Percentiles rank a stretch among this genome's conserved stretches.
Conservation (phyloP, 2,797 vertebrate species). For the Meriones psammophilus region DNA sequence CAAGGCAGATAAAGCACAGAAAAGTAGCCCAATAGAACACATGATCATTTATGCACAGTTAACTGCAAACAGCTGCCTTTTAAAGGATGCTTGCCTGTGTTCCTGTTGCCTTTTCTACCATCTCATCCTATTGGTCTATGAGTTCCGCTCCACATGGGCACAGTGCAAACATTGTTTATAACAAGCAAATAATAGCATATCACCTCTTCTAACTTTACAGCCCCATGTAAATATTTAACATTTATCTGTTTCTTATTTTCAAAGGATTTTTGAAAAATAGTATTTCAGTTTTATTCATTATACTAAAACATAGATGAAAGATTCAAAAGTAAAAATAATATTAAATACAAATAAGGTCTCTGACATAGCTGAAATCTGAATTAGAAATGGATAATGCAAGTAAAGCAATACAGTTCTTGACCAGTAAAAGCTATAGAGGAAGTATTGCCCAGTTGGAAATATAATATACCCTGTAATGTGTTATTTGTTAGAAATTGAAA, state of each 20-base stretch:
- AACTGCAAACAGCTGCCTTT: slow-evolving; percentile 15
- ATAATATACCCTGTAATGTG: background rate
- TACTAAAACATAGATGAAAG: background rate
- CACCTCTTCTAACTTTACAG: slow-evolving; percentile 24
- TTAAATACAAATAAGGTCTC: background rate
- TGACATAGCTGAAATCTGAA: slow-evolving; percentile 16
- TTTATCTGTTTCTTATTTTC: slow-evolving; percentile 50
- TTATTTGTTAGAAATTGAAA: background rate
- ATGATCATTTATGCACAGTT: slow-evolving; percentile 43
- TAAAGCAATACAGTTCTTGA: background rate
- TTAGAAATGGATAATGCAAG: background rate
- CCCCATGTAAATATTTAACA: slow-evolving; percentile 56
- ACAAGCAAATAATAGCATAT: slow-evolving; percentile 32
- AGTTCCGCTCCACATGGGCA: background rate
- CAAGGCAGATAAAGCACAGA: slow-evolving; percentile 17
- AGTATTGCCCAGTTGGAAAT: background rate
- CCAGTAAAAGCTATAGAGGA: background rate
- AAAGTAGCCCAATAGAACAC: slow-evolving; percentile 24
- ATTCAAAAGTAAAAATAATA: slow-evolving; percentile 19
- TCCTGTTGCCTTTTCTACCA: background rate
- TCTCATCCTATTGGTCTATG: background rate
- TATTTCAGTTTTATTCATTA: slow-evolving; percentile 45
- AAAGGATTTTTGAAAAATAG: slow-evolving; percentile 53
- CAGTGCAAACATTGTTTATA: slow-evolving; percentile 10
- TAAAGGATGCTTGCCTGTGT: background rate